Percentiles rank a stretch among this genome's conserved stretches.
phyloP scores from a whole-genome alignment of 2,797 vertebrate genomes.

The Gymnothorax javanicus region DNA sequence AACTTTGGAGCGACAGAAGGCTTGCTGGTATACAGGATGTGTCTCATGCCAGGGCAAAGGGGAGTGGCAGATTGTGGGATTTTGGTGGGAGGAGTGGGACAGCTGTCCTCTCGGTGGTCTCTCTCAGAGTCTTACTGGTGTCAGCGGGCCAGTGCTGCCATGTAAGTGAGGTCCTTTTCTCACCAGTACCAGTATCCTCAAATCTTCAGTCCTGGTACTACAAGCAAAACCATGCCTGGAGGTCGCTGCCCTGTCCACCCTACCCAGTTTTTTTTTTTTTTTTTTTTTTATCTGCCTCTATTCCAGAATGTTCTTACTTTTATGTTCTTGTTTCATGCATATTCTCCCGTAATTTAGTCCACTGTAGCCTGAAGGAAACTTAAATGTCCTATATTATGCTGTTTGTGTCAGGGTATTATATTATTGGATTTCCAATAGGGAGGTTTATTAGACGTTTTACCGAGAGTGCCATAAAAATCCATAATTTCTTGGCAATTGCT shows the following conservation, averaged over 20 bases:
- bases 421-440: too few species aligned
- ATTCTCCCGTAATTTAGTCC: not conserved
- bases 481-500: too few species aligned
- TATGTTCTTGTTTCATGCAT: not conserved
- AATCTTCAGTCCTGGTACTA: conserved; percentile 5
- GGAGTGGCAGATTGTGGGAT: conserved; percentile 47
- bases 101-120: conserved; percentile 52
- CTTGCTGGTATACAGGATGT: not conserved
- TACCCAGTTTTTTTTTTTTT: not conserved
- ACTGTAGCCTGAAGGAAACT: not conserved
- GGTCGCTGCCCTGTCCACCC: not conserved
- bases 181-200: not conserved
- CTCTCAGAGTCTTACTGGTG: conserved; percentile 40
- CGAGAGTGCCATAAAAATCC: too few species aligned
- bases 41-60: conserved; percentile 8
- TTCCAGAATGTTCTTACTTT: not conserved
- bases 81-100: conserved; percentile 48
- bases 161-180: conserved; percentile 20
- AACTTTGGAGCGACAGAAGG: not conserved
- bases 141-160: conserved; percentile 43
- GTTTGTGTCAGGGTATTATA: too few species aligned
- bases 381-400: too few species aligned
- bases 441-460: too few species aligned
- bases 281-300: not conserved
- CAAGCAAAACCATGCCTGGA: not conserved